Evolutionary conservation across 2,113 vertebrate species (phyloP), one percentile per base, ranked within the genome.

Genomic region (Syngnathus scovelli): DNA sequence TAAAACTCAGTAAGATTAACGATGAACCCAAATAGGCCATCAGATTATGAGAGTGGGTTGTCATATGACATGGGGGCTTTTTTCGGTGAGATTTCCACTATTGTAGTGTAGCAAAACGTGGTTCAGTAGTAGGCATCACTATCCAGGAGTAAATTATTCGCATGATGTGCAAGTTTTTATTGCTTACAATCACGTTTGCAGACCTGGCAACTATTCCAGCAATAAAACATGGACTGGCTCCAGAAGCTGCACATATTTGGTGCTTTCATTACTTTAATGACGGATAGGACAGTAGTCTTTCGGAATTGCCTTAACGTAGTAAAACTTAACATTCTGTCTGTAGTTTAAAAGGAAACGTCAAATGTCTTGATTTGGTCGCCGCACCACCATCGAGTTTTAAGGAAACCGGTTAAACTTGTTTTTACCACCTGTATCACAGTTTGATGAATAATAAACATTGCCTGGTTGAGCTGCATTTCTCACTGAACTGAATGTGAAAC

Each of bases 21-120:
- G 72, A 83, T 87, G 81, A 86, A 87, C 85, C 72, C 67, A 78
- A 84, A 86, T 85, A 77, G 78, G 75, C 75, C 76, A 82, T 76
- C 76, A 81, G 83, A 85, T 89, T 85, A 86, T 78, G 39, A 61
- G 71, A 69, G 36, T 15, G 71, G 68, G 69, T 41, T 54, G 79
- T 77, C 70, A 74, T 71, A 73, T 72, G 65, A 68, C 73, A 72
- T 46, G 10, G 10, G 19, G 19, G 7, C 16, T 7, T 61, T 61
- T 61, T 39, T 37, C 13, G 8, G 15, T 19, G 23, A 39, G 38
- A 23, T 23, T 27, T 64, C 56, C 68, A 71, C 7, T 37, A 38
- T 18, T 38, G 6, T 37, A 37, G 33, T 59, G 56, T 59, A 37
- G 56, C 9, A 36, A 59, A 59, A 61, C 43, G 19, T 33, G 27